Evolutionary conservation across 2,888 invertebrate species (phyloP), one percentile per base, ranked within the genome.

Genomic region (Archips crataeganus): DNA sequence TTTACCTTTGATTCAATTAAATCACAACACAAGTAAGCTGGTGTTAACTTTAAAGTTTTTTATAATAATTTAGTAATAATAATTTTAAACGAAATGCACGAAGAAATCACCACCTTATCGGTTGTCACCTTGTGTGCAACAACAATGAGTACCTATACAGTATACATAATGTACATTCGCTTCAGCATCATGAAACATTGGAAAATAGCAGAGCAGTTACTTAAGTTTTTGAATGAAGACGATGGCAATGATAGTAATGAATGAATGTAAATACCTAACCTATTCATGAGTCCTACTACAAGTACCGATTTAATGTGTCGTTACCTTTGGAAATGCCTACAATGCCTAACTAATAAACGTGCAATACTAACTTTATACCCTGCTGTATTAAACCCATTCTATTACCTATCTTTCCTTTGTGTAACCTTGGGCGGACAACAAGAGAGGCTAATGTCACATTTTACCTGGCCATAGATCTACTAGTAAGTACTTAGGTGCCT

Each of bases 391-490:
- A 49, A 54, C 54, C 54, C 23, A 54, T 23, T 54, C 9, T 57
- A 23, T 54, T 32, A 57, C 32, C 32, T 10, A 57, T 57, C 32
- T 3, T 57, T 32, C 57, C 32, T 11, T 57, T 32, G 11, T 11
- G 32, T 32, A 57, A 57, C 57, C 32, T 57, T 32, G 32, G 32
- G 57, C 10, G 11, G 32, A 57, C 11, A 32, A 11, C 39, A 32
- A 32, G 32, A 11, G 32, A 57, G 32, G 54, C 23, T n/a, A 54
- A 54, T 8, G 15, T 54, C 57, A 57, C 57, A 32, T 57, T 0
- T 57, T 57, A 57, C 57, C 57, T 57, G 32, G 10, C 57, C 57
- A 9, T 57, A 57, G 57, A 32, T 57, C n/a, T 32, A 10, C 23
- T 32, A 57, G 57, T 57, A 11, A 57, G 57, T 57, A 32, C 32